These are phyloP conservation scores for Zhuqinia jingwanae DNA, from an alignment of 2,888 invertebrate species.

Conservation along the genomic window DNA sequence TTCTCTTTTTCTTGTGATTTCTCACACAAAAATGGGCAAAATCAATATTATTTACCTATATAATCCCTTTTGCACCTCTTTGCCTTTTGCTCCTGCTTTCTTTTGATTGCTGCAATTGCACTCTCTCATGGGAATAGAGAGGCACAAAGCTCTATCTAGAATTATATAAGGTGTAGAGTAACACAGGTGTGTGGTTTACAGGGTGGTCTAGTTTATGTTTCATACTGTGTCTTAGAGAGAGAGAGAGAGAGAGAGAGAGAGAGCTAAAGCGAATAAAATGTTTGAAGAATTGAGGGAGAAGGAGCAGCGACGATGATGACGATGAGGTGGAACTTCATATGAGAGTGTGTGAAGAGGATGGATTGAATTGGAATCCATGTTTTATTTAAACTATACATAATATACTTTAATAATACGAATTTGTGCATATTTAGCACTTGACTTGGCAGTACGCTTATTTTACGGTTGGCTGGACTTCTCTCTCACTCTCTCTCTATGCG, in stretches of 20 bases:
- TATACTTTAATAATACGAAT: slow-evolving; percentile 55
- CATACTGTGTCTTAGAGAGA: slow-evolving; percentile 43
- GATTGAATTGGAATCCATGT: slow-evolving; percentile 44
- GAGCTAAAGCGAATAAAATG: slow-evolving; percentile 2
- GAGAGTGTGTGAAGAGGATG: too few relatives aligned
- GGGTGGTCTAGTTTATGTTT: slow-evolving; percentile 76
- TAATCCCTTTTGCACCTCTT: not conserved
- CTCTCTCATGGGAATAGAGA: slow-evolving; percentile 39
- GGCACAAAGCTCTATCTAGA: not conserved
- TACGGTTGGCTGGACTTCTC: slow-evolving; percentile 56
- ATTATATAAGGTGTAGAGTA: slow-evolving; percentile 36
- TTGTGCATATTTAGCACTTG: slow-evolving; percentile 66
- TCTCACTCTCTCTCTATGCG: too few relatives aligned
- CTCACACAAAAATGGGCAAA: not conserved
- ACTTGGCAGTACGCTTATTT: slow-evolving; percentile 45
- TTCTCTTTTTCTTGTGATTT: not conserved
- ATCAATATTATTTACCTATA: not conserved
- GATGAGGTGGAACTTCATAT: slow-evolving; percentile 18
- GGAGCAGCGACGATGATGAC: not conserved
- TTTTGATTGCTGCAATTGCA: slow-evolving; percentile 40
- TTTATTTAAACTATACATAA: slow-evolving; percentile 46
- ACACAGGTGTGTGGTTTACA: slow-evolving; percentile 78
- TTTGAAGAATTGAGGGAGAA: not conserved
- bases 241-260: slow-evolving; percentile 8
- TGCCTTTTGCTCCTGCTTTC: slow-evolving; percentile 20